phyloP scores from a whole-genome alignment of 2,797 vertebrate genomes.

The Gobio occitaniae region DNA sequence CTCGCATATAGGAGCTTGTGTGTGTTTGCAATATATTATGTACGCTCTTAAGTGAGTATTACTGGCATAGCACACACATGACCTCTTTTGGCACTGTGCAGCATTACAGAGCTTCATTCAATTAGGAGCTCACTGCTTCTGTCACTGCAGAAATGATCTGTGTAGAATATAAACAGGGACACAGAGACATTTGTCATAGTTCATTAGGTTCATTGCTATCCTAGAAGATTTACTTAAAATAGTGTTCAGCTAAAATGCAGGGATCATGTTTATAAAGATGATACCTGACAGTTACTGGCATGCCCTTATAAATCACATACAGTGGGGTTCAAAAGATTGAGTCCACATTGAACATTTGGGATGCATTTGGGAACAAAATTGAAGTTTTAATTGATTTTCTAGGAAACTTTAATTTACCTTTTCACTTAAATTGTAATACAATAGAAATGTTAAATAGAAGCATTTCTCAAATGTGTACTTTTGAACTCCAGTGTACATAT shows the following conservation, averaged over 20 bases:
- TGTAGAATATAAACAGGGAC: not conserved
- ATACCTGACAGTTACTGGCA: not conserved
- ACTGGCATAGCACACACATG: constrained; percentile 78
- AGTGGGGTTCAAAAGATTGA: not conserved
- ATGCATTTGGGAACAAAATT: not conserved
- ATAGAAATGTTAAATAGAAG: not conserved
- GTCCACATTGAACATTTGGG: not conserved
- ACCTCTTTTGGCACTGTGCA: constrained; percentile 80
- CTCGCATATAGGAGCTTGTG: not conserved
- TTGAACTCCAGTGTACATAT: not conserved
- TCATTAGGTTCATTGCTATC: constrained; percentile 39
- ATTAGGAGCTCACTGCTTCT: constrained; percentile 49
- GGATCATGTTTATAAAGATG: constrained; percentile 31
- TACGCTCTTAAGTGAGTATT: constrained; percentile 57
- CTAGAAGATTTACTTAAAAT: constrained; percentile 38
- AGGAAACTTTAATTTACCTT: not conserved
- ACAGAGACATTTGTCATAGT: not conserved
- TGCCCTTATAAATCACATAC: not conserved
- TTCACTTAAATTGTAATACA: not conserved
- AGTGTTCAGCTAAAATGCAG: constrained; percentile 36
- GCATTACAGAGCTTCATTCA: constrained; percentile 74
- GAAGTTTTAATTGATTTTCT: not conserved
- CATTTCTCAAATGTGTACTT: not conserved
- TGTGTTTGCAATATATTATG: not conserved
- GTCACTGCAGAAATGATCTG: constrained; percentile 26